phyloP scores from a whole-genome alignment of 2,888 invertebrate genomes.

The Drosophila vallismaia region DNA sequence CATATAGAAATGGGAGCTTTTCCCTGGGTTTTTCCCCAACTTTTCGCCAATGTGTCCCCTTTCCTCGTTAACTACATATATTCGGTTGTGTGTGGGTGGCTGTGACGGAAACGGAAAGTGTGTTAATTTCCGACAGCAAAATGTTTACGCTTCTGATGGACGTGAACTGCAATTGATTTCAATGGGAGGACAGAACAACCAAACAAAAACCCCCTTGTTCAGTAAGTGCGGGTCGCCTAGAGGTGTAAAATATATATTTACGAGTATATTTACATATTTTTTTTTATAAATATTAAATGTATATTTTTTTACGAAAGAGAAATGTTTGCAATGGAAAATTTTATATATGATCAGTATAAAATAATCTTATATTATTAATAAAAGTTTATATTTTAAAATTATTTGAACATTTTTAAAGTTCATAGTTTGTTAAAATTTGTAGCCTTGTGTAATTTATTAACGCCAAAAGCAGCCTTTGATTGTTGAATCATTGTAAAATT shows the following conservation, averaged over 20 bases:
- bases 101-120: constrained; percentile 74
- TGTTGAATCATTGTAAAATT: too few relatives aligned
- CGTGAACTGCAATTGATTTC: constrained; percentile 76
- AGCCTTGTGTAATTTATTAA: too few relatives aligned
- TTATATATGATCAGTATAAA: not conserved
- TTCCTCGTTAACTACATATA: not conserved
- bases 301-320: not conserved
- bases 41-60: not conserved
- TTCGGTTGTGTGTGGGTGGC: constrained; percentile 3
- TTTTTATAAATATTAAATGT: not conserved
- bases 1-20: constrained; percentile 13
- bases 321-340: not conserved
- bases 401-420: too few relatives aligned
- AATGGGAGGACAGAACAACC: constrained; percentile 42
- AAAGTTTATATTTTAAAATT: too few relatives aligned
- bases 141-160: constrained; percentile 69
- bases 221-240: constrained; percentile 16
- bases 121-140: constrained; percentile 77
- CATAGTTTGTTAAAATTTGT: too few relatives aligned
- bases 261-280: not conserved
- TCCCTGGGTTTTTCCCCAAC: too few relatives aligned
- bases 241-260: constrained; percentile 13
- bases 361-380: not conserved
- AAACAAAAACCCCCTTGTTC: constrained; percentile 29
- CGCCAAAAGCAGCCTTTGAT: too few relatives aligned